Evolutionary conservation across 2,797 vertebrate species (phyloP).

Genomic region (Clamator glandarius): DNA sequence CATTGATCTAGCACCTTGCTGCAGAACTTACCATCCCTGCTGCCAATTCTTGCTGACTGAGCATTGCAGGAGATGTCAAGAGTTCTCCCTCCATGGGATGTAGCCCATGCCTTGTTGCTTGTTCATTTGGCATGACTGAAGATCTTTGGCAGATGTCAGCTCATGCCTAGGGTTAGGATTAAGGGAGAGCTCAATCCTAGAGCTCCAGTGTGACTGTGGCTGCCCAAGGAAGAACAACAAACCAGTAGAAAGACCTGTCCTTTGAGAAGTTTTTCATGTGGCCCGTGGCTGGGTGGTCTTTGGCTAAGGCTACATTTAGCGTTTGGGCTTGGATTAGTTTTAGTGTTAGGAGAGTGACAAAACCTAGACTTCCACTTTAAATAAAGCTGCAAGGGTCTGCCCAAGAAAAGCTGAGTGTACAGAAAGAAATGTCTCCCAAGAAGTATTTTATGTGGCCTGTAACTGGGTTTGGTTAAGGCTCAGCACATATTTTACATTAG

Average conservation of each 20-base stretch:
- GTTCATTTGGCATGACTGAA: neutral
- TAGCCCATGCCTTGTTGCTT: neutral
- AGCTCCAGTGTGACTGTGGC: neutral
- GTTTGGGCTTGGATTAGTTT: neutral
- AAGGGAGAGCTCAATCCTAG: neutral
- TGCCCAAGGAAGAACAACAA: neutral
- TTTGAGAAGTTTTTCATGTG: neutral
- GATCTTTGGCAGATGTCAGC: neutral
- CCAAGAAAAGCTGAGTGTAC: neutral
- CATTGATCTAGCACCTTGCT: too few relatives aligned
- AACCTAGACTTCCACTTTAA: neutral
- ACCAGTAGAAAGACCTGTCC: neutral
- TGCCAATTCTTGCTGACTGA: too few relatives aligned
- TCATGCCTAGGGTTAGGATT: neutral
- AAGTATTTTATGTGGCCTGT: neutral
- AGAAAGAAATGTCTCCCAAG: neutral
- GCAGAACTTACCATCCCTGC: too few relatives aligned
- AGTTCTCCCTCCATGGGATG: neutral
- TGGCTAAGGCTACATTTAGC: neutral
- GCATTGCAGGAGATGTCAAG: too few relatives aligned
- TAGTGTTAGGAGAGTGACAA: neutral
- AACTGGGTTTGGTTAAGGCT: neutral
- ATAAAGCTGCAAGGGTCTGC: neutral
- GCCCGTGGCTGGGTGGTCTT: neutral
- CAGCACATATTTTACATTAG: neutral